Evolutionary conservation across 2,888 invertebrate genomes (phyloP), one percentile per base, ranked within the genome.

Genomic region (Tanytarsus gracilentus): DNA sequence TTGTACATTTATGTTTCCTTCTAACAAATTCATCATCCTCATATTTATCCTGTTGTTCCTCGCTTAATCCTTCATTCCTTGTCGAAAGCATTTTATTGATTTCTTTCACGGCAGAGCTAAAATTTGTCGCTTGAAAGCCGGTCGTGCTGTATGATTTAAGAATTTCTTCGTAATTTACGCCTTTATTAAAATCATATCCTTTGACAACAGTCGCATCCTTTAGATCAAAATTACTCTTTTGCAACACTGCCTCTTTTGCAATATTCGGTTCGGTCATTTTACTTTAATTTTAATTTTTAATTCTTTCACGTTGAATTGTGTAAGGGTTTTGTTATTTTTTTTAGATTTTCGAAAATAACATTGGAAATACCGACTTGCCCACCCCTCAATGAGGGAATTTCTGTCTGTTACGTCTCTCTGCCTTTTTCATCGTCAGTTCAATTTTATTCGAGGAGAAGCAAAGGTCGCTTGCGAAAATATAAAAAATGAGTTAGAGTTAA

Each of bases 71-170:
- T 64, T 83, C 72, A 11, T 81, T 78, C 65, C 92, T 82, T 68
- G 82, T 83, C 70, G 83, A 66, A 74, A 81, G 83, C 97, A 98
- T 98, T 78, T 83, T 86, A 67, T 91, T 88, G 63, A 97, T 86
- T 79, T 97, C 96, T 56, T 85, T 78, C 0, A 98, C 85, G 0
- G 96, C 94, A 67, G 85, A 76, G 0, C 93, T 96, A 70, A 98
- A 88, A 77, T 87, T 94, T 0, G 96, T 95, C 0, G 98, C 96
- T 78, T 99, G 99, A 74, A 99, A 98, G n/a, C 99, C 99, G 18
- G 87, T 87, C 61, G 79, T 77, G 27, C 79, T 71, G 71, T 88
- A 99, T 26, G 86, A 85, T 64, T 86, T 78, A 44, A 99, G 78
- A 60, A 99, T 74, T 67, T 84, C 82, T 64, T 86, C 82, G 71